Percentiles rank a stretch among this genome's conserved stretches.
phyloP scores from a whole-genome alignment of 2,113 vertebrate genomes.

The Podiceps cristatus region DNA sequence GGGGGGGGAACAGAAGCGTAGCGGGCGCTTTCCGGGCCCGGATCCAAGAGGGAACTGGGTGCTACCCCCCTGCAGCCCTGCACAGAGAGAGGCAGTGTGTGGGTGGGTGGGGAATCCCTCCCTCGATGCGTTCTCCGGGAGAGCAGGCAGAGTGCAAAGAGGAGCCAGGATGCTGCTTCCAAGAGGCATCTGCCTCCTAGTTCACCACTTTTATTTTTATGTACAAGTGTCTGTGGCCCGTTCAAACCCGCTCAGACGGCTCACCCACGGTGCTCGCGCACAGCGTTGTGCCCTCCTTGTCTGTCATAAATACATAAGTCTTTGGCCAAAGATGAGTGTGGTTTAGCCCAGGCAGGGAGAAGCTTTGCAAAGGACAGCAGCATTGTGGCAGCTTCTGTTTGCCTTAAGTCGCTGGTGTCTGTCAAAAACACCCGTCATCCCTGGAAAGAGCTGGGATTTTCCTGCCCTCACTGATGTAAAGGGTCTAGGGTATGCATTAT shows the following conservation, averaged over 20 bases:
- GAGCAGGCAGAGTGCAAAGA: background rate
- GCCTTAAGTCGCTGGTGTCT: background rate
- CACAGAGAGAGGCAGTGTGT: background rate
- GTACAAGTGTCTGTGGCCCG: background rate
- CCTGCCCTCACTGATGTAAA: background rate
- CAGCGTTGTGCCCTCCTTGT: background rate
- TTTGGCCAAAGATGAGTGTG: background rate
- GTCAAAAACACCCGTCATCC: background rate
- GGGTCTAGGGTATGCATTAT: background rate
- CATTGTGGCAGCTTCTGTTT: background rate
- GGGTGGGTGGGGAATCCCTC: slow-evolving; percentile 59
- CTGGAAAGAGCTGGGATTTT: background rate
- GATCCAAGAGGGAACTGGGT: background rate
- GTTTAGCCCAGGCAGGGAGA: background rate
- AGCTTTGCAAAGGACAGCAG: background rate
- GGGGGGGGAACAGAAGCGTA: background rate
- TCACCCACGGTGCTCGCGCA: background rate
- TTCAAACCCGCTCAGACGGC: background rate
- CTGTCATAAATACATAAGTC: background rate
- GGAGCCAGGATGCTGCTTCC: background rate
- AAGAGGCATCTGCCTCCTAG: background rate
- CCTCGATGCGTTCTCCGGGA: background rate
- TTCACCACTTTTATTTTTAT: background rate
- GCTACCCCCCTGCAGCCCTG: background rate
- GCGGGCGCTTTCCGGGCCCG: background rate